Evolutionary conservation across 2,797 vertebrate species (phyloP), one percentile per base, ranked within the genome.

Genomic region (Vultur gryphus): DNA sequence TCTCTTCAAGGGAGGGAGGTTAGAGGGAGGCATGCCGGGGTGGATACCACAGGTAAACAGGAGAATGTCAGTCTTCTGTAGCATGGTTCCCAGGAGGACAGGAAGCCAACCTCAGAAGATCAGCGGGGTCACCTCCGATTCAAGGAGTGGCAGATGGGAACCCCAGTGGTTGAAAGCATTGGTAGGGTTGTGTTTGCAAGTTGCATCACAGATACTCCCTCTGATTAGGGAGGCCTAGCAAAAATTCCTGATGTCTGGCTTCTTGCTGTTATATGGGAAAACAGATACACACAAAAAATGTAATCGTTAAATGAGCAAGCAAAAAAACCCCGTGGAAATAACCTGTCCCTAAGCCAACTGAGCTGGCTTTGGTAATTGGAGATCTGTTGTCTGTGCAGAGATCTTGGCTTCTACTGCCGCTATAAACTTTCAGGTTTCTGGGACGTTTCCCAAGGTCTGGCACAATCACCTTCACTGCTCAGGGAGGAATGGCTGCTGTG

Each of bases 351-450:
- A 67, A 67, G 89, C 89, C 87, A 91, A 9, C 26, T 78, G 79
- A 91, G 72, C 89, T 93, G 71, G 67, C 84, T 94, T 85, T 94
- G 64, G 64, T 73, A 92, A 87, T 6, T 80, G 58, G 66, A 85
- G 46, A 77, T 58, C 49, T 78, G 26, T 73, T 95, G 75, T 90
- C 75, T 89, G 17, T 77, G 81, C 43, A 33, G 69, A 75, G 57
- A 83, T 72, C 54, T 94, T 94, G 91, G 71, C 75, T 95, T 89
- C 39, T 0, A 0, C 44, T 82, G 55, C 62, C 0, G 0, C 57
- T 95, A 16, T 92, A 75, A 95, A 81, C 80, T 91, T 70, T 12
- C 61, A 31, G 28, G 61, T 85, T 90, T 87, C 87, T 95, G 87
- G 77, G 70, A 55, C 0, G 0, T 69, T 90, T 95, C 93, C 79